Evolutionary conservation across 1,140 invertebrate genomes (phyloP).

Genomic region (Drosophila takahashii): DNA sequence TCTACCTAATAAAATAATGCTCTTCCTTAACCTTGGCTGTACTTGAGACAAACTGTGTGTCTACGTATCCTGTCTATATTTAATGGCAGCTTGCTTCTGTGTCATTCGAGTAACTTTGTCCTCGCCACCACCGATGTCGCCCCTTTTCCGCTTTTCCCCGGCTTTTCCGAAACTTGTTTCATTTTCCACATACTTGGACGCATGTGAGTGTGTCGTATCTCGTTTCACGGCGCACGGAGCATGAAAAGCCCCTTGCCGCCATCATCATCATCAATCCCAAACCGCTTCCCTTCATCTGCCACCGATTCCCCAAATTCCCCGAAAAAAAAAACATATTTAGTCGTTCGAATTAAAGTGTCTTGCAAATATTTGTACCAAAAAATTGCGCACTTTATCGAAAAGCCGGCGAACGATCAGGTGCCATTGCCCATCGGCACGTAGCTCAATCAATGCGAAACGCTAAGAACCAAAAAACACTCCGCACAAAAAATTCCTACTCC

Average conservation of each 20-base stretch:
- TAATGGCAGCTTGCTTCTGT: slow-evolving; percentile 59
- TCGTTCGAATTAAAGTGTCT: slow-evolving; percentile 65
- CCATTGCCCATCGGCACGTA: slow-evolving; percentile 61
- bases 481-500: background rate
- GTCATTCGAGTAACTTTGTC: slow-evolving; percentile 66
- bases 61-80: slow-evolving; percentile 40
- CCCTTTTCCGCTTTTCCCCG: background rate
- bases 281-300: slow-evolving; percentile 11
- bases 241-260: slow-evolving; percentile 59
- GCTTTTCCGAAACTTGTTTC: slow-evolving; percentile 50
- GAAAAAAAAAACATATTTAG: slow-evolving; percentile 33
- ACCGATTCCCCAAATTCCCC: slow-evolving; percentile 11
- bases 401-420: slow-evolving; percentile 13
- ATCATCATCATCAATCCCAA: slow-evolving; percentile 35
- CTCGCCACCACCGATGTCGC: slow-evolving; percentile 3
- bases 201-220: slow-evolving; percentile 55
- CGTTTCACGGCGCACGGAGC: slow-evolving; percentile 71
- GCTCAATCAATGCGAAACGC: slow-evolving; percentile 53
- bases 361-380: slow-evolving; percentile 63
- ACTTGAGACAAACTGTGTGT: slow-evolving; percentile 20
- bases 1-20: background rate
- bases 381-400: slow-evolving; percentile 31
- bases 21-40: background rate
- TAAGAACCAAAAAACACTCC: slow-evolving; percentile 1
- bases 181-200: slow-evolving; percentile 66